phyloP scores from a whole-genome alignment of 2,113 vertebrate genomes.

The Emydocephalus ijimae region DNA sequence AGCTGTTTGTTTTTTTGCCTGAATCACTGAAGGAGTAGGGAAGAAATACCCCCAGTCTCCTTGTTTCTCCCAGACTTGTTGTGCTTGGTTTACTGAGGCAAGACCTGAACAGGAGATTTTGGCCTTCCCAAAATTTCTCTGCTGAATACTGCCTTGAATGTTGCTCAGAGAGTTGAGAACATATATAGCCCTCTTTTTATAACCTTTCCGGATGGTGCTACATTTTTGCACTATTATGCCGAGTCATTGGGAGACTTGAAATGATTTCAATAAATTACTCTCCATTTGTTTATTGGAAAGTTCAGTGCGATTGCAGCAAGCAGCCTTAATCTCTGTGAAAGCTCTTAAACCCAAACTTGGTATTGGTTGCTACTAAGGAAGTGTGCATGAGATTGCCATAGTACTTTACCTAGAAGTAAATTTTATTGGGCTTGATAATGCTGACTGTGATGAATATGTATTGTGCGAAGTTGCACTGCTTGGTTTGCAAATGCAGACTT shows the following conservation, averaged over 20 bases:
- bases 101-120: not conserved
- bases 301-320: not conserved
- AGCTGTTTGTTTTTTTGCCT: no score
- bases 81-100: not conserved
- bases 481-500: not conserved
- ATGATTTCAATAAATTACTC: not conserved
- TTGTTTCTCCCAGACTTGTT: not conserved
- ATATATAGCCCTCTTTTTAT: not conserved
- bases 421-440: not conserved
- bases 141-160: not conserved
- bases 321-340: not conserved
- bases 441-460: not conserved
- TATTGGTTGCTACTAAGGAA: not conserved
- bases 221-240: not conserved
- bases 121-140: no score
- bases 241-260: not conserved
- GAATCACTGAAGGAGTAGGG: not conserved
- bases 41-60: not conserved
- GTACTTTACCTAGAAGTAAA: not conserved
- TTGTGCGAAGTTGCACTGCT: not conserved
- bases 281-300: not conserved
- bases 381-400: not conserved
- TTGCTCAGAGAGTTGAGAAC: not conserved
- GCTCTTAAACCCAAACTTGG: no score
- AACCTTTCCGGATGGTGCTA: not conserved